Percentiles rank a stretch among this genome's conserved stretches.
phyloP scores from a whole-genome alignment of 92 coral and sea anemone genomes.

The Actinostola sp. region DNA sequence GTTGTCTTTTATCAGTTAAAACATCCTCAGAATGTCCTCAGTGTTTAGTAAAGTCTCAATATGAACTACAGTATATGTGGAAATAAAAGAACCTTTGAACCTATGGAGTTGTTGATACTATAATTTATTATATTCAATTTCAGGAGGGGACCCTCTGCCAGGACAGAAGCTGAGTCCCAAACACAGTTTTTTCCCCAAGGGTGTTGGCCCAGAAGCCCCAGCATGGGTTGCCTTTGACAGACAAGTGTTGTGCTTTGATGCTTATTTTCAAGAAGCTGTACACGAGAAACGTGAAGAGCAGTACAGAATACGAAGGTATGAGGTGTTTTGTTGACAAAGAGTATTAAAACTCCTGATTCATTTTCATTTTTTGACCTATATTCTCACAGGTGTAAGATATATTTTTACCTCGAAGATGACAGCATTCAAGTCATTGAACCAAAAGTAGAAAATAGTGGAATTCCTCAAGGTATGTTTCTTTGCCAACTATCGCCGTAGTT shows the following conservation, averaged over 20 bases:
- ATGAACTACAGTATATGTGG: too few relatives aligned
- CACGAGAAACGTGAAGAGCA: constrained; percentile 98
- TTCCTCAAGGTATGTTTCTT: constrained; percentile 86
- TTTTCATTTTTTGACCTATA: too few relatives aligned
- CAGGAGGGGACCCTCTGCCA: constrained; percentile 92
- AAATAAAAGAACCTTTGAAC: too few relatives aligned
- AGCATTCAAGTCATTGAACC: constrained; percentile 96
- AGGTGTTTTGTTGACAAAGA: neutral
- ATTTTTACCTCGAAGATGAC: constrained; percentile 97
- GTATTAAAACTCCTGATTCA: too few relatives aligned
- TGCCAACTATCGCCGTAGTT: too few relatives aligned
- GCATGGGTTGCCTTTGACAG: constrained; percentile 99
- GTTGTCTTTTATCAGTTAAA: too few relatives aligned
- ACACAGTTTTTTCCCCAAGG: constrained; percentile 92
- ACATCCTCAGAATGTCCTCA: too few relatives aligned
- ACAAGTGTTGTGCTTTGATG: constrained; percentile 99
- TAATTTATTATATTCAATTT: neutral
- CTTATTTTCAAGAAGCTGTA: constrained; percentile 98
- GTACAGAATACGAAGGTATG: constrained; percentile 89
- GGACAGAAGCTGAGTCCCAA: constrained; percentile 87
- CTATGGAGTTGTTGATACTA: too few relatives aligned
- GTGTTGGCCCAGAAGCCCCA: constrained; percentile 97
- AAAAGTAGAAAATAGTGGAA: constrained; percentile 94
- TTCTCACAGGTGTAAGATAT: constrained; percentile 96
- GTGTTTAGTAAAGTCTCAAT: too few relatives aligned